Percentiles rank a stretch among this genome's conserved stretches.
phyloP scores from a whole-genome alignment of 1,140 invertebrate species.

The Drosophila orena region DNA sequence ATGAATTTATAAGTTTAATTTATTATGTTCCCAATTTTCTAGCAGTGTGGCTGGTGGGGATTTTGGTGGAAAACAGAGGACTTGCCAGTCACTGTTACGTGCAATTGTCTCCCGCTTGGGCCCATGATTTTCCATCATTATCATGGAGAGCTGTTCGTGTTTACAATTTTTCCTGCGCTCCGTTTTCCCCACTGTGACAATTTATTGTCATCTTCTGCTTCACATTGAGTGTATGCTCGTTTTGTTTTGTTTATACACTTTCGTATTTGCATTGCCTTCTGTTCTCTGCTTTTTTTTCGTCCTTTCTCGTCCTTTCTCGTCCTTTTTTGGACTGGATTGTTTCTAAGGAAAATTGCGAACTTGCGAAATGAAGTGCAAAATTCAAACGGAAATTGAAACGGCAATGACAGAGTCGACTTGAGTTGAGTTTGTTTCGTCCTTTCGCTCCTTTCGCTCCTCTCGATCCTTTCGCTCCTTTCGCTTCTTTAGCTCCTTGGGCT shows the following conservation, averaged over 20 bases:
- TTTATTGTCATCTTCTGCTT: conserved; percentile 78
- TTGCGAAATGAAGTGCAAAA: conserved; percentile 84
- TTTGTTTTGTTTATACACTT: conserved; percentile 67
- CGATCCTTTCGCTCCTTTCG: no score
- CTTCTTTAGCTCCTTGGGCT: neutral
- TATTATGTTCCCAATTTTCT: neutral
- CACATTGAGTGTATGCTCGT: conserved; percentile 53
- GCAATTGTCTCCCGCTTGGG: conserved; percentile 68
- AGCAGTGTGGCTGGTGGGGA: conserved; percentile 4
- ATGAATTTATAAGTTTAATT: neutral
- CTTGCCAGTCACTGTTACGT: conserved; percentile 64
- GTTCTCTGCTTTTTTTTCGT: conserved; percentile 18
- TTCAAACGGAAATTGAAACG: conserved; percentile 84
- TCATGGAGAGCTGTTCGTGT: conserved; percentile 72
- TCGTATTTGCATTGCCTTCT: conserved; percentile 78
- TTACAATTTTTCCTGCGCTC: conserved; percentile 61
- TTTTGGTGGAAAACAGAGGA: conserved; percentile 5
- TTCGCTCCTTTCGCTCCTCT: neutral
- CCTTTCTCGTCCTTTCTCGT: no score
- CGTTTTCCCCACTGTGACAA: conserved; percentile 52
- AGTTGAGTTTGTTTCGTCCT: conserved; percentile 52
- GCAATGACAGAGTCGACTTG: conserved; percentile 78
- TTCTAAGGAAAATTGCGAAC: conserved; percentile 75
- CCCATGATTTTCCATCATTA: conserved; percentile 82
- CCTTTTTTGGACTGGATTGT: conserved; percentile 22